phyloP scores from a whole-genome alignment of 2,888 invertebrate genomes.

The Alloscopus bannaensis region DNA sequence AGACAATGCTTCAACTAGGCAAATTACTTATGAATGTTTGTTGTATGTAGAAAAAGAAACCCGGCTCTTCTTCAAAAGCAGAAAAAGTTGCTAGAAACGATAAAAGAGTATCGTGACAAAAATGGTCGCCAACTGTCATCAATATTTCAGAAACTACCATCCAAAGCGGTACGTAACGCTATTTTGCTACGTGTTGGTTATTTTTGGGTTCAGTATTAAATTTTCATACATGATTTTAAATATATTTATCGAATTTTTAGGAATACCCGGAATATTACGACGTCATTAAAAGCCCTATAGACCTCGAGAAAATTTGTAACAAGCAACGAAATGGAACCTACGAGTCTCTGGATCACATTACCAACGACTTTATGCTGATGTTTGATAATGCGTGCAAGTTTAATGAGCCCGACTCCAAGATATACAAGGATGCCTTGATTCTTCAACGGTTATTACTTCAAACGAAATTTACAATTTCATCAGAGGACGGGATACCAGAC shows the following conservation, averaged over 20 bases:
- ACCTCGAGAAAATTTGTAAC: slow-evolving; percentile 94
- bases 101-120: slow-evolving; percentile 90
- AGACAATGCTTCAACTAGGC: not conserved
- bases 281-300: slow-evolving; percentile 96
- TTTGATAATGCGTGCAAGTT: slow-evolving; percentile 98
- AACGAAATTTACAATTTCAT: slow-evolving; percentile 90
- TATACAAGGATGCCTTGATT: slow-evolving; percentile 96
- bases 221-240: no score
- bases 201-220: no score
- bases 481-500: slow-evolving; percentile 87
- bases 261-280: slow-evolving; percentile 99
- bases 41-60: slow-evolving; percentile 75
- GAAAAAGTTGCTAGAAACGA: slow-evolving; percentile 90
- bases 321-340: slow-evolving; percentile 87
- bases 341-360: slow-evolving; percentile 89
- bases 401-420: slow-evolving; percentile 96
- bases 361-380: slow-evolving; percentile 93
- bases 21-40: slow-evolving; percentile 1
- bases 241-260: slow-evolving; percentile 75
- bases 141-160: slow-evolving; percentile 96
- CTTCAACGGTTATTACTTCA: slow-evolving; percentile 94
- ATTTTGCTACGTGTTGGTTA: no score
- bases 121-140: slow-evolving; percentile 93
- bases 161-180: slow-evolving; percentile 85
- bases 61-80: slow-evolving; percentile 83